Evolutionary conservation across 2,797 vertebrate species (phyloP), one percentile per base, ranked within the genome.

Genomic region (Arrhamphus sclerolepis): DNA sequence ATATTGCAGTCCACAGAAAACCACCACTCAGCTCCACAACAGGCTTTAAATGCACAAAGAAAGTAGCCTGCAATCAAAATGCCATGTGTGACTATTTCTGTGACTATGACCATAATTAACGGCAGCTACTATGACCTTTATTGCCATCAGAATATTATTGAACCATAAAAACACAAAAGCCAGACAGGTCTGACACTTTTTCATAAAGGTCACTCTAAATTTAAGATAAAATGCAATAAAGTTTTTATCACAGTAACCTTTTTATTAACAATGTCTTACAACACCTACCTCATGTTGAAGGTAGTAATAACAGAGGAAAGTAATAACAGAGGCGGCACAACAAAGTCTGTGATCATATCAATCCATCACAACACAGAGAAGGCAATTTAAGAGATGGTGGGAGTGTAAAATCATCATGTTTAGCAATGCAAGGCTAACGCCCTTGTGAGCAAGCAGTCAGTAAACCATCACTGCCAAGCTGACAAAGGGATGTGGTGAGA

Each of bases 401-500:
- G 54, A 74, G 53, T 48, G 34, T 66, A 11, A 63, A 61, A 66
- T 81, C 70, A 74, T 69, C 65, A 71, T 58, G 66, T 72, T 63
- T 14, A 60, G 52, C n/a, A 29, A 49, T 17, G 34, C 48, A 14
- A 38, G 60, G 47, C 3, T 38, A 38, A 40, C 13, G 54, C 55
- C 48, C 22, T 29, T 65, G 65, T 41, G 63, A 80, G 48, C 19
- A 8, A 56, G 64, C 24, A 57, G 64, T 49, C 65, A 70, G 62
- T 62, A 38, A 48, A 55, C 48, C 75, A 54, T 75, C 56, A 72
- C 64, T 4, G 57, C 62, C 78, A 10, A 44, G 69, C 76, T 81
- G 72, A 84, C 75, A 69, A 68, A 71, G 78, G 72, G 74, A 73
- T 66, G 86, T 60, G 74, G 67, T n/a, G 53, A 70, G 42, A 58